These are phyloP conservation scores for Rhipidura dahli DNA, from an alignment of 2,113 vertebrate species.

Conservation along the genomic window DNA sequence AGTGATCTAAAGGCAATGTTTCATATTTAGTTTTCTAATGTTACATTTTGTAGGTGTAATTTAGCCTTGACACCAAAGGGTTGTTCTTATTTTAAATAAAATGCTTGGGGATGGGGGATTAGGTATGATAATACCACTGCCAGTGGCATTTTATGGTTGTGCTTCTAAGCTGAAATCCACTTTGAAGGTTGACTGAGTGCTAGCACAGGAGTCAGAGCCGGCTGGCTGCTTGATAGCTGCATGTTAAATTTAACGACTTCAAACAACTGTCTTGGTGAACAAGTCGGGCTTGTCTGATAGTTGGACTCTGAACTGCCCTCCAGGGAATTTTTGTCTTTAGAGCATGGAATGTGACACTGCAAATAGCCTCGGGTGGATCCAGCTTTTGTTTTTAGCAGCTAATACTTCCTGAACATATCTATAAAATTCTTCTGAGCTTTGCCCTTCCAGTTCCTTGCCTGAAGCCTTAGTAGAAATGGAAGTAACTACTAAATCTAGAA, in stretches of 20 bases:
- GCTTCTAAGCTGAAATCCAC: background rate
- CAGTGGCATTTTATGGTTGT: background rate
- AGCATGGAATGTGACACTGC: constrained; percentile 30
- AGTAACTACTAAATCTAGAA: background rate
- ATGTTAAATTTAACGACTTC: constrained; percentile 1
- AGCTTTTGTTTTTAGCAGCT: constrained; percentile 49
- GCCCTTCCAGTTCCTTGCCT: background rate
- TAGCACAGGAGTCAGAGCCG: background rate
- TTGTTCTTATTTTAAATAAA: background rate
- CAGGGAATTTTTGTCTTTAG: constrained; percentile 29
- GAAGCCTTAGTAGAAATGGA: background rate
- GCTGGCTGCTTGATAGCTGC: background rate
- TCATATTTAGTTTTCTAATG: background rate
- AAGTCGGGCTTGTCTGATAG: background rate
- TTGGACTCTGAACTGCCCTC: constrained; percentile 24
- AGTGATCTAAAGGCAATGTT: background rate
- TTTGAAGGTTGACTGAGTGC: background rate
- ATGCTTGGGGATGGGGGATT: background rate
- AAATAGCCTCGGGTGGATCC: constrained; percentile 48
- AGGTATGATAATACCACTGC: background rate
- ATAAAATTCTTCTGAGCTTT: constrained; percentile 20
- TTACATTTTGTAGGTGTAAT: background rate
- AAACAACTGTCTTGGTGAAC: constrained; percentile 28
- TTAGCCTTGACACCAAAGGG: background rate
- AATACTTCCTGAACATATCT: constrained; percentile 4